Conservation (phyloP, 2,797 vertebrate genomes). For the Psittacula echo region DNA sequence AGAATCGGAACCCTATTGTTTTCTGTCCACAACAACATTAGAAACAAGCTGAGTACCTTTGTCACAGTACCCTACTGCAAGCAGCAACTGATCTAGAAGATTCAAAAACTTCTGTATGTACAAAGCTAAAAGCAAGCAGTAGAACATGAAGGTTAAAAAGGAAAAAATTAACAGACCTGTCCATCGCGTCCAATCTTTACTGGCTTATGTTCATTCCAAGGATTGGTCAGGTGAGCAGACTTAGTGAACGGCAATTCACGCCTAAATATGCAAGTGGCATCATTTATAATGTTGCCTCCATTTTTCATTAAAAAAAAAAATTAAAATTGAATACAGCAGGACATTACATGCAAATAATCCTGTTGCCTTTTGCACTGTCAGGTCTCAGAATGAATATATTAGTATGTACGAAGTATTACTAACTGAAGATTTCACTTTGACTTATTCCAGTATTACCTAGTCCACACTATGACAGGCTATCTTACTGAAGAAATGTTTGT, state of each 20-base stretch:
- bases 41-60: background rate
- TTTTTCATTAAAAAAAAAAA: background rate
- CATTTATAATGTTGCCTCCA: background rate
- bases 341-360: background rate
- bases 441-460: background rate
- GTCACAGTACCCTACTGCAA: background rate
- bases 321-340: background rate
- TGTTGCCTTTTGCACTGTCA: background rate
- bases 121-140: background rate
- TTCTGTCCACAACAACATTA: background rate
- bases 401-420: background rate
- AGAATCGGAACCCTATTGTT: background rate
- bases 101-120: background rate
- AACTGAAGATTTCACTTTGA: background rate
- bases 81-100: background rate
- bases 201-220: conserved; percentile 98
- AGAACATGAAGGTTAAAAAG: background rate
- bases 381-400: background rate
- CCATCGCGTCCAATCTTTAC: conserved; percentile 98
- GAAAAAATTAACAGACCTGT: conserved; percentile 85
- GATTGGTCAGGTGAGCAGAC: conserved; percentile 94
- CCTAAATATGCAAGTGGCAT: conserved; percentile 79
- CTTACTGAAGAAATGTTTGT: background rate
- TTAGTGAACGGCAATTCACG: conserved; percentile 97
- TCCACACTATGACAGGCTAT: background rate